Conservation (phyloP, 2,797 vertebrate genomes). For the Scolopax rusticola region DNA sequence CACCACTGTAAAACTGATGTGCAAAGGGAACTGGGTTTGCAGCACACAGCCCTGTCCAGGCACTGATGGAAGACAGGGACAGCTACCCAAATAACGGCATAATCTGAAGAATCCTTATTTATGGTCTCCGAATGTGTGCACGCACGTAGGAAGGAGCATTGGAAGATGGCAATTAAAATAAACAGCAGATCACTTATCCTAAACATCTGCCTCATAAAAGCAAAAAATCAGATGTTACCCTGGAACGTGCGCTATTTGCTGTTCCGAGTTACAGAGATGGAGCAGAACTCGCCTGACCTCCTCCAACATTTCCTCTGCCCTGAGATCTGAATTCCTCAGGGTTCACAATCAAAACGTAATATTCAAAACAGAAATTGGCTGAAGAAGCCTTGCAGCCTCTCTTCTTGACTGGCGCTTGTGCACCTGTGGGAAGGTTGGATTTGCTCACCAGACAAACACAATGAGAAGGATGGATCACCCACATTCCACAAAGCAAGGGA, state of each 20-base stretch:
- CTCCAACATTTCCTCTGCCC: constrained; percentile 34
- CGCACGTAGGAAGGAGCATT: background rate
- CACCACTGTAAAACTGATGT: background rate
- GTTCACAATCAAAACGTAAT: constrained; percentile 9
- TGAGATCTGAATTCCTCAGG: background rate
- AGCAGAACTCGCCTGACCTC: constrained; percentile 37
- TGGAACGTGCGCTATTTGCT: constrained; percentile 47
- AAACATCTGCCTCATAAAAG: constrained; percentile 67
- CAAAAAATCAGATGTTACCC: constrained; percentile 74
- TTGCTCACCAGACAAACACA: background rate
- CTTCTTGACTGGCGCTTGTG: background rate
- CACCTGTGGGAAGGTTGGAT: background rate
- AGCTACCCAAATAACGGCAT: background rate
- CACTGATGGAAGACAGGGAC: constrained; percentile 42
- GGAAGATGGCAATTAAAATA: constrained; percentile 41
- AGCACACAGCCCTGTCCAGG: background rate
- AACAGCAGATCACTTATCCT: constrained; percentile 46
- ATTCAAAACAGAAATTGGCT: background rate
- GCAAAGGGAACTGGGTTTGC: background rate
- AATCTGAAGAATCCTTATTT: constrained; percentile 32
- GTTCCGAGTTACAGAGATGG: constrained; percentile 1
- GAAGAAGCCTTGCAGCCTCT: background rate
- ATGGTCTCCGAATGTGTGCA: background rate
- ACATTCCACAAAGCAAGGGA: background rate
- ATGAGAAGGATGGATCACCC: background rate